Percentiles rank a stretch among this genome's conserved stretches.
Conservation (phyloP, 2,888 invertebrate genomes). For the Polyploca ridens region DNA sequence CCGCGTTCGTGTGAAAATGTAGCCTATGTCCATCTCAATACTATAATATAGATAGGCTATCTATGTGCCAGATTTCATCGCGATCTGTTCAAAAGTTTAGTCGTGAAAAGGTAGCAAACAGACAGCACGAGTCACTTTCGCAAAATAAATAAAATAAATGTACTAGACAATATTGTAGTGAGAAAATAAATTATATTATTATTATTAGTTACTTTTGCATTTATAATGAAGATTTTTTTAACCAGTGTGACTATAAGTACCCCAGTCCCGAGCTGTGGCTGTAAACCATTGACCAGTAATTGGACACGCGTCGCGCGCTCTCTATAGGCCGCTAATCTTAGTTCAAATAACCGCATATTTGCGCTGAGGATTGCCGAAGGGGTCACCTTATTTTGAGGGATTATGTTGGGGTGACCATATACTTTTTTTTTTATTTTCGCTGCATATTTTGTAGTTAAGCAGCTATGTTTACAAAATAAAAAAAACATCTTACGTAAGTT, state of each 20-base stretch:
- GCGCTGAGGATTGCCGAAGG: conserved; percentile 19
- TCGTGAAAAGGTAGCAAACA: too few species aligned
- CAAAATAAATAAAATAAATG: too few species aligned
- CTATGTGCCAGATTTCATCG: not conserved
- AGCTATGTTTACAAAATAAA: too few species aligned
- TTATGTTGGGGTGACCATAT: conserved; percentile 15
- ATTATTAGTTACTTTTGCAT: too few species aligned
- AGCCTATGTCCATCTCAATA: not conserved
- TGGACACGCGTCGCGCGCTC: conserved; percentile 36
- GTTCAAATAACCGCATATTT: conserved; percentile 49
- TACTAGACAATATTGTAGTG: too few species aligned
- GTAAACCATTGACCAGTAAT: conserved; percentile 36
- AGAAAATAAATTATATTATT: too few species aligned
- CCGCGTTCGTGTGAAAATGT: not conserved
- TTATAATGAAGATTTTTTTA: conserved; percentile 15
- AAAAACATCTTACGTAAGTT: too few species aligned
- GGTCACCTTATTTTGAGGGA: conserved; percentile 19
- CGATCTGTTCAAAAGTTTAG: too few species aligned
- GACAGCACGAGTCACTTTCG: too few species aligned
- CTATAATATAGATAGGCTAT: not conserved
- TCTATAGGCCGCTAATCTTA: conserved; percentile 45
- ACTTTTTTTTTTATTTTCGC: not conserved
- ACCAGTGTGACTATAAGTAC: conserved; percentile 32
- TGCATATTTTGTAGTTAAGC: too few species aligned
- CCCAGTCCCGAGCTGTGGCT: conserved; percentile 12